These are phyloP conservation scores for Tethya wilhelma DNA, from an alignment of 37 sponge, comb jelly and placozoan species.

Conservation along the genomic window DNA sequence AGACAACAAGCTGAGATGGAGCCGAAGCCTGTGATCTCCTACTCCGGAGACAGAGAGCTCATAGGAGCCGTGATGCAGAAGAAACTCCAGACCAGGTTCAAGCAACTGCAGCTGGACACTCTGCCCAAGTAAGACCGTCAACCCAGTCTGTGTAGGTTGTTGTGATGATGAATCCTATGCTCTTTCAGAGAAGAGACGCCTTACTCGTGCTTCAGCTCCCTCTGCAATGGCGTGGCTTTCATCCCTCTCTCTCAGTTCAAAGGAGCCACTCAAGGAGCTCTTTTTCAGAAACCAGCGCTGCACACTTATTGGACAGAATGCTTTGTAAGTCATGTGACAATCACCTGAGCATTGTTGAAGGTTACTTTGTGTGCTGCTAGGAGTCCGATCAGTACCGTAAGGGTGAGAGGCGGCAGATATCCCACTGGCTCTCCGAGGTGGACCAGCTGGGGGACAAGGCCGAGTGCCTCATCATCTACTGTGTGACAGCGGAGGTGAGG, in stretches of 20 bases:
- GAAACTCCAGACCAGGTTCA: constrained; percentile 47
- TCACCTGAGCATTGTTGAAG: no score
- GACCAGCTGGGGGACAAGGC: constrained; percentile 22
- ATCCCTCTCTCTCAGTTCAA: neutral
- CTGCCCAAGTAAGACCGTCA: constrained; percentile 22
- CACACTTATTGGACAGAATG: constrained; percentile 75
- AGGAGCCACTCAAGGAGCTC: neutral
- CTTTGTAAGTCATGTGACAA: constrained; percentile 23
- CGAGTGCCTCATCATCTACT: constrained; percentile 46
- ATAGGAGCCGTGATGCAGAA: constrained; percentile 48
- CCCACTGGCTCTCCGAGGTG: constrained; percentile 42
- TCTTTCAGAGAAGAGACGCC: constrained; percentile 33
- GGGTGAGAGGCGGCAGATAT: neutral
- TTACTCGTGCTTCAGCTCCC: constrained; percentile 30
- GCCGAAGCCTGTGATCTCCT: constrained; percentile 43
- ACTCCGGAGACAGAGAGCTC: constrained; percentile 36
- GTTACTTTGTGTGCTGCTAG: neutral
- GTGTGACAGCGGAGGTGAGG: constrained; percentile 64
- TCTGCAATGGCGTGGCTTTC: constrained; percentile 62
- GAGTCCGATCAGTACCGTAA: neutral
- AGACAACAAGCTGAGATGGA: constrained; percentile 12
- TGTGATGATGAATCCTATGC: neutral
- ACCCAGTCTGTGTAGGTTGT: neutral
- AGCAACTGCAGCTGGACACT: constrained; percentile 8
- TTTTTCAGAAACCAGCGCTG: constrained; percentile 53